Conservation (phyloP, 2,888 invertebrate species). For the Trachelus stipa region DNA sequence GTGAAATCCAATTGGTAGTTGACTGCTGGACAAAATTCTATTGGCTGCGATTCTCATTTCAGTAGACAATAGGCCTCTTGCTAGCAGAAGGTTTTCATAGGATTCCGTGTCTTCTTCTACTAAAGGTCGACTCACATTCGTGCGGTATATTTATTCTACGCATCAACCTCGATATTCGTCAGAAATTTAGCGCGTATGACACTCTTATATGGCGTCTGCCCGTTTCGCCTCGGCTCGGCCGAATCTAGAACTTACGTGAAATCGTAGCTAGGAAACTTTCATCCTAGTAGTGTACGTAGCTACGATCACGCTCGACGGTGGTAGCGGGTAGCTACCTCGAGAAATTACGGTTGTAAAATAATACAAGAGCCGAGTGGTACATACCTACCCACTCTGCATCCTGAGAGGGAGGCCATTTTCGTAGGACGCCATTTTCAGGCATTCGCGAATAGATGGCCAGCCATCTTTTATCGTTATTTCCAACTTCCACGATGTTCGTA, state of each 20-base stretch:
- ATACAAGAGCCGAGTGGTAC: not conserved
- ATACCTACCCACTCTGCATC: not conserved
- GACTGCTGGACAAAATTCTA: not conserved
- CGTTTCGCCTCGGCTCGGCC: not conserved
- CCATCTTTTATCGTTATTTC: not conserved
- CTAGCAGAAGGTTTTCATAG: not conserved
- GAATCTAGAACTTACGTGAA: not conserved
- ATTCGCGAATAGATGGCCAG: not conserved
- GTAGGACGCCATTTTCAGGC: not conserved
- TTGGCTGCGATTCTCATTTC: not conserved
- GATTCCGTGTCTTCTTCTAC: not conserved
- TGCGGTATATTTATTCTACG: not conserved
- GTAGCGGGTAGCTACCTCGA: not conserved
- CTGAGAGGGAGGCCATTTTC: not conserved
- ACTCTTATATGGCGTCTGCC: not conserved
- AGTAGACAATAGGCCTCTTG: not conserved
- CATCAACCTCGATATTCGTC: not conserved
- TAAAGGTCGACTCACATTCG: not conserved
- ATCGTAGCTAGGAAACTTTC: not conserved
- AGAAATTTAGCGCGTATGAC: not conserved
- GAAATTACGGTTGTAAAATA: not conserved
- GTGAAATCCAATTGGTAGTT: not conserved
- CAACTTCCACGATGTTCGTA: not conserved
- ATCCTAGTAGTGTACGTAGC: not conserved
- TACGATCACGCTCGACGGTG: not conserved